phyloP scores from a whole-genome alignment of 2,888 invertebrate genomes.

The Synergus japonicus region DNA sequence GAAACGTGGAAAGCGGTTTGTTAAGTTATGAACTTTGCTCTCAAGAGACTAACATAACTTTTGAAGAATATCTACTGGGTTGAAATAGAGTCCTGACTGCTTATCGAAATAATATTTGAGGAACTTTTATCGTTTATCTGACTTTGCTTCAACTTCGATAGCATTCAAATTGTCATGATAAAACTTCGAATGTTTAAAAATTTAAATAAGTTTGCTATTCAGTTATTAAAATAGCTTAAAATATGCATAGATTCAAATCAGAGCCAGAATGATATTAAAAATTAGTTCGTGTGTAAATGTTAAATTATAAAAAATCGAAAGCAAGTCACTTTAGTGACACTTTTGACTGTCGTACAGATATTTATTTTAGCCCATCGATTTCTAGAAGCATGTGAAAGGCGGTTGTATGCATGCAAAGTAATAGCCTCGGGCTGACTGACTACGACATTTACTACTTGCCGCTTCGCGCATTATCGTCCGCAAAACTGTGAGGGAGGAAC shows the following conservation, averaged over 20 bases:
- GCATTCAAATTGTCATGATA: neutral
- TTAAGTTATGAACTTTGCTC: conserved; percentile 31
- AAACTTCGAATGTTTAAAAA: neutral
- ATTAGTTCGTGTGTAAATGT: neutral
- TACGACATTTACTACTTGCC: conserved; percentile 59
- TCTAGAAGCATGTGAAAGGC: conserved; percentile 8
- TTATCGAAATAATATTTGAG: neutral
- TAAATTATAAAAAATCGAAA: neutral
- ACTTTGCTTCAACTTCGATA: neutral
- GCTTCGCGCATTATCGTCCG: conserved; percentile 54
- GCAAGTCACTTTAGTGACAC: neutral
- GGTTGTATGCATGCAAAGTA: conserved; percentile 57
- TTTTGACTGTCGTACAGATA: conserved; percentile 3
- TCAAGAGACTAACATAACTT: conserved; percentile 6
- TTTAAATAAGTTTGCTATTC: neutral
- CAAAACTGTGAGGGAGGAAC: conserved; percentile 54
- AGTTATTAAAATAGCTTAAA: neutral
- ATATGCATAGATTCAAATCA: neutral
- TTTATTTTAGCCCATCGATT: conserved; percentile 33
- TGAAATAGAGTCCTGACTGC: conserved; percentile 2
- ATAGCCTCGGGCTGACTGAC: conserved; percentile 63
- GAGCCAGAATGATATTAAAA: neutral
- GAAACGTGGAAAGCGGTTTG: conserved; percentile 23
- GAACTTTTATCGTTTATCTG: neutral
- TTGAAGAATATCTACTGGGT: neutral